Evolutionary conservation across 2,113 vertebrate genomes (phyloP).

Genomic region (Oryzias curvinotus): DNA sequence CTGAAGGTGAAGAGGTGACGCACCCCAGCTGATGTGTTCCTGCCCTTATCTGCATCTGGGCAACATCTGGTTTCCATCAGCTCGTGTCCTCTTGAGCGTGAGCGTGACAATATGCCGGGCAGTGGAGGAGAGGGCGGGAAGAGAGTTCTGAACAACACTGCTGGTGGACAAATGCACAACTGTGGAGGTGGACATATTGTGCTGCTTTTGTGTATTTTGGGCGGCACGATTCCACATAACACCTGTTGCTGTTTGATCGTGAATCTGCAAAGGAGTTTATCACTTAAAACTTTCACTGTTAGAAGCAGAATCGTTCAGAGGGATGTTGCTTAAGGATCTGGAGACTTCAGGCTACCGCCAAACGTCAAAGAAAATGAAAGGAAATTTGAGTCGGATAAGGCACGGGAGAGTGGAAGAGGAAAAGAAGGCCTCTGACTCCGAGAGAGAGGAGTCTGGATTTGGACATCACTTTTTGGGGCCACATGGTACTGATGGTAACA

Average conservation of each 20-base stretch:
- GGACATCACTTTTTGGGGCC: constrained; percentile 14
- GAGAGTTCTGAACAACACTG: background rate
- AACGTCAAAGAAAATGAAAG: constrained; percentile 5
- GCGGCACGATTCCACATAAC: too few relatives aligned
- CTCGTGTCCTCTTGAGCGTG: constrained; percentile 10
- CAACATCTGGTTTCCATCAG: constrained; percentile 69
- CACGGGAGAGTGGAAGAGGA: background rate
- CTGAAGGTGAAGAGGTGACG: constrained; percentile 54
- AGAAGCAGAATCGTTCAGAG: background rate
- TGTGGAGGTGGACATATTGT: background rate
- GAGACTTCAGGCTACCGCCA: background rate
- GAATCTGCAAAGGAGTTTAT: background rate
- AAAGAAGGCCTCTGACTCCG: background rate
- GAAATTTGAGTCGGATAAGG: background rate
- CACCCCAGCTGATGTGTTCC: constrained; percentile 58
- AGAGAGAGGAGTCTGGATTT: constrained; percentile 1
- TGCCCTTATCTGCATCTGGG: constrained; percentile 57
- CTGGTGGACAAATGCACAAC: constrained; percentile 2
- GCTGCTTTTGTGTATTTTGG: too few relatives aligned
- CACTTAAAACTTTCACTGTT: background rate
- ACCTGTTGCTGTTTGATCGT: background rate
- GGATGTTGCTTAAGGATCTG: background rate
- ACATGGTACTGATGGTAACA: constrained; percentile 27
- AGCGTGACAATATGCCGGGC: constrained; percentile 37
- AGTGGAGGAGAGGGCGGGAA: background rate